These are phyloP conservation scores for Melieria picta DNA, from an alignment of 2,888 invertebrate species.

Conservation along the genomic window DNA sequence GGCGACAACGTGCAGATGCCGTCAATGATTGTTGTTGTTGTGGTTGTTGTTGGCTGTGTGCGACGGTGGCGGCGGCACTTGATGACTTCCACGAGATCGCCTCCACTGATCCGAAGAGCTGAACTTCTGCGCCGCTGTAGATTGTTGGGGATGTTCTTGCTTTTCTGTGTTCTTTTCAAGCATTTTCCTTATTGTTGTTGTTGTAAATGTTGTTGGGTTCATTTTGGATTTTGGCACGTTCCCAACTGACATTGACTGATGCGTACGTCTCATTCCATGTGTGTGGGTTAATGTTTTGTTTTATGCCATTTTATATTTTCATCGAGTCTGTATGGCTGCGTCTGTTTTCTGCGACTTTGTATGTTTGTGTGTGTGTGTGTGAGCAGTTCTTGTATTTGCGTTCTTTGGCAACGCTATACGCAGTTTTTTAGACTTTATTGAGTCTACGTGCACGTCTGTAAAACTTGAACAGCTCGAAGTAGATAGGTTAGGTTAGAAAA, in stretches of 20 bases:
- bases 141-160: too few relatives aligned
- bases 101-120: conserved; percentile 1
- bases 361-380: not conserved
- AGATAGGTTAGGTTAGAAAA: too few relatives aligned
- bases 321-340: conserved; percentile 1
- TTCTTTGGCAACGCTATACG: not conserved
- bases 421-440: not conserved
- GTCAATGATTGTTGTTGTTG: not conserved
- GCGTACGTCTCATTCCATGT: conserved; percentile 36
- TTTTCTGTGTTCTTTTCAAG: not conserved
- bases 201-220: conserved; percentile 31
- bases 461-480: too few relatives aligned
- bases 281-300: conserved; percentile 53
- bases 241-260: conserved; percentile 62
- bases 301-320: conserved; percentile 44
- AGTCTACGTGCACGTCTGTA: not conserved
- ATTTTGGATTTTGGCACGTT: conserved; percentile 48
- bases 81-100: conserved; percentile 17
- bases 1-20: too few relatives aligned
- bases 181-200: not conserved
- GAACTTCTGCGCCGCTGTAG: too few relatives aligned
- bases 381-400: too few relatives aligned
- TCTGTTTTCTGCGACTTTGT: not conserved
- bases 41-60: conserved; percentile 5
- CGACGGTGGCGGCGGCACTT: conserved; percentile 11